Conservation (phyloP, 2,888 invertebrate genomes). For the Nomada fabriciana region DNA sequence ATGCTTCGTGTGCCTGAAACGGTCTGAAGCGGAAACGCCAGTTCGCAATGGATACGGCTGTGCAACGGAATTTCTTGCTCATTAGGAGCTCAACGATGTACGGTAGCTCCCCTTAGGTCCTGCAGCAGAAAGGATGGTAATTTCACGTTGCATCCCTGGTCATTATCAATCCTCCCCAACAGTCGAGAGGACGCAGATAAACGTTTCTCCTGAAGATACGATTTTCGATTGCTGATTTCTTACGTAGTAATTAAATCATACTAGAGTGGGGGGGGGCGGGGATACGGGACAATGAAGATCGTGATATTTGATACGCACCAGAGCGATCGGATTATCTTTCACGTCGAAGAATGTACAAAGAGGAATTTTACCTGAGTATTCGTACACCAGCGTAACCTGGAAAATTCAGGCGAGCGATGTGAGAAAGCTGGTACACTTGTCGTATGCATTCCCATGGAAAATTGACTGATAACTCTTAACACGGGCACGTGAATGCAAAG, state of each 20-base stretch:
- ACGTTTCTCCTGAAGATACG: constrained; percentile 24
- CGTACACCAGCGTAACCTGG: neutral
- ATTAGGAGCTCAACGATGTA: constrained; percentile 57
- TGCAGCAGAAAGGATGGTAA: constrained; percentile 48
- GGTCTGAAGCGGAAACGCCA: constrained; percentile 70
- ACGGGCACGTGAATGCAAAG: neutral
- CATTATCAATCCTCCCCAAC: constrained; percentile 29
- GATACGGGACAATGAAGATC: constrained; percentile 17
- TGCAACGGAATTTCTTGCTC: constrained; percentile 72
- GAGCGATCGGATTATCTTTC: constrained; percentile 35
- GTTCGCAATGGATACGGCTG: constrained; percentile 61
- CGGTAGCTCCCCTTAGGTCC: constrained; percentile 61
- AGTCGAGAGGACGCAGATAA: constrained; percentile 33
- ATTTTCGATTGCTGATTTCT: constrained; percentile 23
- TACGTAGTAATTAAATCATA: constrained; percentile 28
- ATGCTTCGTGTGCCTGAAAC: constrained; percentile 40
- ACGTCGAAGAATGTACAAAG: constrained; percentile 19
- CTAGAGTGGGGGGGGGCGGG: neutral
- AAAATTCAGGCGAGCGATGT: constrained; percentile 17
- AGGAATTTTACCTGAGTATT: constrained; percentile 13
- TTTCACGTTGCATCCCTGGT: constrained; percentile 20
- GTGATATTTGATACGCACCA: constrained; percentile 31
- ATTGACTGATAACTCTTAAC: neutral
- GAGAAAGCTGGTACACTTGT: constrained; percentile 14
- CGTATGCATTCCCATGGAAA: constrained; percentile 4